phyloP scores from a whole-genome alignment of 2,888 invertebrate species.

The Plusia festucae region DNA sequence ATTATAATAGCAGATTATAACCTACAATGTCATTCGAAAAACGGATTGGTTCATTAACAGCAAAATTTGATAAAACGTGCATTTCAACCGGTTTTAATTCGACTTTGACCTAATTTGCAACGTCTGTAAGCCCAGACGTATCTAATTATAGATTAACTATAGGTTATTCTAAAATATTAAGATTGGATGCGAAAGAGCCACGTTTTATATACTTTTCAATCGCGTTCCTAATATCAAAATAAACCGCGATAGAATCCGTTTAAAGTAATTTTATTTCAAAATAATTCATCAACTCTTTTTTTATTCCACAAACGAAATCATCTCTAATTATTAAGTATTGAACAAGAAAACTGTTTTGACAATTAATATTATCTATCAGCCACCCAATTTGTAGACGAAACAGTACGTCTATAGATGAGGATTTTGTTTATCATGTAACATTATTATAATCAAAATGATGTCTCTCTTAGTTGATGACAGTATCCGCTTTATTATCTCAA shows the following conservation, averaged over 20 bases:
- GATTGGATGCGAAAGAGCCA: constrained; percentile 11
- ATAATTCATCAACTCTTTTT: not conserved
- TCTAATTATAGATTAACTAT: constrained; percentile 34
- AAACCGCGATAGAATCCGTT: too few species aligned
- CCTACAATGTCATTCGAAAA: constrained; percentile 12
- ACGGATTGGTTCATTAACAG: constrained; percentile 20
- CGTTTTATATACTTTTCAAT: not conserved
- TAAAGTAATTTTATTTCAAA: too few species aligned
- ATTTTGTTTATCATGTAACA: not conserved
- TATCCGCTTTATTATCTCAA: constrained; percentile 27
- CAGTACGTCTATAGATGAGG: not conserved
- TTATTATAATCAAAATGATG: constrained; percentile 16
- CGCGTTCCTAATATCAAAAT: not conserved
- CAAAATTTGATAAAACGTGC: constrained; percentile 23
- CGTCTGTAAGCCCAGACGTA: constrained; percentile 14
- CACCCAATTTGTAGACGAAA: not conserved
- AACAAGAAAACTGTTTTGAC: not conserved
- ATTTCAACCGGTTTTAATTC: constrained; percentile 25
- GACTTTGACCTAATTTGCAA: constrained; percentile 50
- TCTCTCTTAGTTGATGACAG: constrained; percentile 7
- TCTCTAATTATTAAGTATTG: not conserved
- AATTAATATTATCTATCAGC: not conserved
- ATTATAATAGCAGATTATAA: constrained; percentile 10
- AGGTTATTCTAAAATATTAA: constrained; percentile 13
- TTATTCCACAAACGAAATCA: not conserved